Conservation (phyloP, 1,140 invertebrate genomes). For the Drosophila pseudoobscura region DNA sequence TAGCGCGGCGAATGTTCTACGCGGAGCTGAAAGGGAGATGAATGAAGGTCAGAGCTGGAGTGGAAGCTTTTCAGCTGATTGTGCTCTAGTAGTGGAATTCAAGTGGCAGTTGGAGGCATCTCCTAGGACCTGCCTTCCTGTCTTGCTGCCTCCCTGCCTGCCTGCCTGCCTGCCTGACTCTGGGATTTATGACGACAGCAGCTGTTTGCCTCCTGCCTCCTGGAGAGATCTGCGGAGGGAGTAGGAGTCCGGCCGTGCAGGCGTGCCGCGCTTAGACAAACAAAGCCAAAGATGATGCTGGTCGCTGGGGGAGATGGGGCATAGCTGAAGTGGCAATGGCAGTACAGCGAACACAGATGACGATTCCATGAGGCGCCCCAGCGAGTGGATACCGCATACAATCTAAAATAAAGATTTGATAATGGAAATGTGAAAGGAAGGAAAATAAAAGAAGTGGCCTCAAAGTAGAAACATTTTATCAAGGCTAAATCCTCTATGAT, state of each 20-base stretch:
- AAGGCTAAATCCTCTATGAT: not conserved
- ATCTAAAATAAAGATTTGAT: too few relatives aligned
- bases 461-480: too few relatives aligned
- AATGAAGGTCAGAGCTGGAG: not conserved
- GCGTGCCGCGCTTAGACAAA: constrained; percentile 56
- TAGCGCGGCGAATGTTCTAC: too few relatives aligned
- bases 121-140: not conserved
- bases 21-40: not conserved
- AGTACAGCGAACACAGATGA: constrained; percentile 9
- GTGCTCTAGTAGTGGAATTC: constrained; percentile 39
- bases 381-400: not conserved
- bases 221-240: constrained; percentile 17
- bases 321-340: constrained; percentile 2
- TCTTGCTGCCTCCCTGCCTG: constrained; percentile 9
- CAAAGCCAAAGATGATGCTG: constrained; percentile 37
- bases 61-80: constrained; percentile 52
- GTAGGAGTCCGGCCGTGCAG: not conserved
- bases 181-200: constrained; percentile 75
- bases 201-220: constrained; percentile 48
- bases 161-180: constrained; percentile 25
- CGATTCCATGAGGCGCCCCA: not conserved
- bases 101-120: constrained; percentile 25
- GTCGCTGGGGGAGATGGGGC: not conserved
- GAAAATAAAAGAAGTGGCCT: too few relatives aligned
- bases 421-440: too few relatives aligned